Evolutionary conservation across 2,888 invertebrate species (phyloP).

Genomic region (Criorhina ranunculi): DNA sequence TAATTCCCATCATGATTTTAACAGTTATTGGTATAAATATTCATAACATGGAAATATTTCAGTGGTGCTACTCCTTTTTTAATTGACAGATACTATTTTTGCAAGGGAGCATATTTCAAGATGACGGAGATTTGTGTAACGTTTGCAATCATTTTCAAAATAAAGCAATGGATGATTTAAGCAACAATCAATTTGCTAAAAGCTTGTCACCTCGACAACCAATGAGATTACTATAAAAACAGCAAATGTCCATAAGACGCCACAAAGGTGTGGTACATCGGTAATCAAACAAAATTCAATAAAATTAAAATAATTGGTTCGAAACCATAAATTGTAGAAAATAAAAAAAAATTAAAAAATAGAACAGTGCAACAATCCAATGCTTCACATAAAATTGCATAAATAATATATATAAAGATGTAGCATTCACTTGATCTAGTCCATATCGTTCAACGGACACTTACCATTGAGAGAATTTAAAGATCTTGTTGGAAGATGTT

Average conservation of each 20-base stretch:
- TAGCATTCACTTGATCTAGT: slow-evolving; percentile 73
- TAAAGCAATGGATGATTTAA: neutral
- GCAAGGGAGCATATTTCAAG: neutral
- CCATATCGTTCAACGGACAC: slow-evolving; percentile 80
- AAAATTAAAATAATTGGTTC: slow-evolving; percentile 40
- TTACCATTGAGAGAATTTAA: slow-evolving; percentile 86
- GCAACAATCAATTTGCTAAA: slow-evolving; percentile 14
- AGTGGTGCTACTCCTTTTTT: slow-evolving; percentile 16
- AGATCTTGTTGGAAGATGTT: slow-evolving; percentile 86
- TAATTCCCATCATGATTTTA: slow-evolving; percentile 29
- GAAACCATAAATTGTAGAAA: slow-evolving; percentile 48
- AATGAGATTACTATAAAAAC: slow-evolving; percentile 27
- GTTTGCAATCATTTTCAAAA: neutral
- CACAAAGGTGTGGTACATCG: slow-evolving; percentile 21
- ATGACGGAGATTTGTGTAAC: neutral
- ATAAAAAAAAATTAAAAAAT: slow-evolving; percentile 32
- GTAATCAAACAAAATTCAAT: slow-evolving; percentile 55
- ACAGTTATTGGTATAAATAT: slow-evolving; percentile 1
- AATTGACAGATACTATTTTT: slow-evolving; percentile 8
- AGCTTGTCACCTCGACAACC: slow-evolving; percentile 25
- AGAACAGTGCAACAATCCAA: slow-evolving; percentile 62
- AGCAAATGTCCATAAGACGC: slow-evolving; percentile 21
- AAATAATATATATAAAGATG: slow-evolving; percentile 64
- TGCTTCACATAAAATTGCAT: slow-evolving; percentile 73
- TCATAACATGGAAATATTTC: slow-evolving; percentile 1